Evolutionary conservation across 2,113 vertebrate species (phyloP).

Genomic region (Triplophysa siluroides): DNA sequence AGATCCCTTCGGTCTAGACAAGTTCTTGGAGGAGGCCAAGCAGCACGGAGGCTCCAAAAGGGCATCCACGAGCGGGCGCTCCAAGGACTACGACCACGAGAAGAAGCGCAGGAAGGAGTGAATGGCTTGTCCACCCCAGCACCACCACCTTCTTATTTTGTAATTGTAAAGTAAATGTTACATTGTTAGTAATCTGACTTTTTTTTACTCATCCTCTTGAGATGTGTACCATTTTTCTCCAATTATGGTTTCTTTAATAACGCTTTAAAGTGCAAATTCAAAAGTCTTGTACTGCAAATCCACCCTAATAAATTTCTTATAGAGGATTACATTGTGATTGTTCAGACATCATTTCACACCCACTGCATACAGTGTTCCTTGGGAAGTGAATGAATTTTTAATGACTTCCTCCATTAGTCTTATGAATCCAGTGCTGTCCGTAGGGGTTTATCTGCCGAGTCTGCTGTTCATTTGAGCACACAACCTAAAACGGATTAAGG

Average conservation of each 20-base stretch:
- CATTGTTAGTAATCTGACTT: background rate
- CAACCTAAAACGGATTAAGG: background rate
- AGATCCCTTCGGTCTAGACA: conserved; percentile 98
- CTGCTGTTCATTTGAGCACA: background rate
- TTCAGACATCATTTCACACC: conserved; percentile 45
- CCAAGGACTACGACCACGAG: conserved; percentile 95
- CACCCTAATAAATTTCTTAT: conserved; percentile 63
- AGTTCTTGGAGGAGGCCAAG: conserved; percentile 98
- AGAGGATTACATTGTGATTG: conserved; percentile 26
- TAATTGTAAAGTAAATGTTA: background rate
- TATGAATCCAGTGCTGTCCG: background rate
- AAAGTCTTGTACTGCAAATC: conserved; percentile 64
- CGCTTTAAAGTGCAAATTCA: conserved; percentile 41
- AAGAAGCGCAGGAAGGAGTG: conserved; percentile 98
- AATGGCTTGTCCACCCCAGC: conserved; percentile 41
- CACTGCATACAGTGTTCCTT: background rate
- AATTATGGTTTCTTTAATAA: conserved; percentile 13
- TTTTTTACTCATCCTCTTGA: background rate
- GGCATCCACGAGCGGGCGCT: conserved; percentile 87
- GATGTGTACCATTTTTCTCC: background rate
- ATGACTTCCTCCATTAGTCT: background rate
- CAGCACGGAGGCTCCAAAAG: conserved; percentile 96
- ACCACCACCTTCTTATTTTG: background rate
- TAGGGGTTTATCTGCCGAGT: background rate
- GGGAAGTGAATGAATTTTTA: background rate